phyloP scores from a whole-genome alignment of 1,140 invertebrate species.

The Dinoponera quadriceps region DNA sequence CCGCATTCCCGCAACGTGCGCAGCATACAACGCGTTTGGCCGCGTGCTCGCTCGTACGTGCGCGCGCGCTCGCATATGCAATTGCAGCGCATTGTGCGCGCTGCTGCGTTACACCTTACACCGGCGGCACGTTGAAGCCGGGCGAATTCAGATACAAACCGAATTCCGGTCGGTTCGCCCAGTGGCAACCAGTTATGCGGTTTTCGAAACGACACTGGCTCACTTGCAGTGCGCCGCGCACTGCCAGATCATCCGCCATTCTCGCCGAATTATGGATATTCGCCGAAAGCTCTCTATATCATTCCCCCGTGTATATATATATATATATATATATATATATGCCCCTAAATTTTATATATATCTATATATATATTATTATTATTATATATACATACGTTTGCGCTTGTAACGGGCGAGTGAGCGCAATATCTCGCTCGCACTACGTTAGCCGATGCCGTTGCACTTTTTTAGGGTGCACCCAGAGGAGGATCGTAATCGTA shows the following conservation, averaged over 20 bases:
- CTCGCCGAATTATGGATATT: constrained; percentile 39
- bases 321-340: background rate
- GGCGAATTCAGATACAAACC: constrained; percentile 17
- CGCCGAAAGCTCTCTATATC: constrained; percentile 37
- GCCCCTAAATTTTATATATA: no score
- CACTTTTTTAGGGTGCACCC: constrained; percentile 34
- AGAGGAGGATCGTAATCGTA: constrained; percentile 29
- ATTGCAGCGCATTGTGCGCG: background rate
- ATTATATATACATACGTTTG: no score
- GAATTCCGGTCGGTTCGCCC: constrained; percentile 14
- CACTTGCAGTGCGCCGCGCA: constrained; percentile 8
- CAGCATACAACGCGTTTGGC: background rate
- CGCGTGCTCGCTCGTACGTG: no score
- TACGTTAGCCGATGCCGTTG: constrained; percentile 14
- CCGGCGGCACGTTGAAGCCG: constrained; percentile 1
- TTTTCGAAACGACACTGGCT: constrained; percentile 40
- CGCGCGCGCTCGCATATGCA: no score
- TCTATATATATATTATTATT: no score
- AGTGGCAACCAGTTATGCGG: background rate
- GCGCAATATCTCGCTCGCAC: constrained; percentile 32
- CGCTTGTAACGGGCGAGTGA: constrained; percentile 15
- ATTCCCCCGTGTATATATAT: background rate
- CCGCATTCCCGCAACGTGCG: constrained; percentile 16
- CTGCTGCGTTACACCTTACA: no score
- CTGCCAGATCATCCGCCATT: constrained; percentile 3